A percentile compares a stretch with the other conserved stretches of the same genome.
Conservation (phyloP, 1,140 invertebrate genomes). For the Propsilocerus akamusi region DNA sequence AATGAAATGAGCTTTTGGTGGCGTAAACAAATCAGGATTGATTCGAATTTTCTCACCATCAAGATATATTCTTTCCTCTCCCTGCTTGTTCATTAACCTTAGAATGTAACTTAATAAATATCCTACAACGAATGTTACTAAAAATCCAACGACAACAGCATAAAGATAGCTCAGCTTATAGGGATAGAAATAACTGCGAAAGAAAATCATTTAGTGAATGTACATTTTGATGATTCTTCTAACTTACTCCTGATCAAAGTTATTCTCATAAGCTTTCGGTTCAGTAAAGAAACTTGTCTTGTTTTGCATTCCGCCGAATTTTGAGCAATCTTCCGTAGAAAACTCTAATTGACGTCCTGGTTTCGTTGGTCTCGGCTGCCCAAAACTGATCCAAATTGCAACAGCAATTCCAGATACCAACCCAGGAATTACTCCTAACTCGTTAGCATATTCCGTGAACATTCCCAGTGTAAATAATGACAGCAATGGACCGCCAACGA, state of each 20-base stretch:
- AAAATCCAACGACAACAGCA: constrained; percentile 52
- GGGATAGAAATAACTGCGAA: constrained; percentile 36
- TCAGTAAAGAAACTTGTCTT: neutral
- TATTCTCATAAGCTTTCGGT: neutral
- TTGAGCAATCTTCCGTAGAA: neutral
- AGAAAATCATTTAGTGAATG: neutral
- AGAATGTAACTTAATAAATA: constrained; percentile 31
- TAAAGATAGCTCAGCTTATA: constrained; percentile 79
- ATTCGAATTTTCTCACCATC: constrained; percentile 12
- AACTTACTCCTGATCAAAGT: neutral
- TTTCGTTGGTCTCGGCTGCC: constrained; percentile 45
- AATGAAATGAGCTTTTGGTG: too few species aligned
- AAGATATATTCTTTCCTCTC: constrained; percentile 15
- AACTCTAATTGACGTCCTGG: neutral
- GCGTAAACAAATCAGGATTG: constrained; percentile 43
- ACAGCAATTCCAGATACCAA: constrained; percentile 43
- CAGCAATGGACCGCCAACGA: constrained; percentile 62
- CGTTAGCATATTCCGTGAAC: constrained; percentile 24
- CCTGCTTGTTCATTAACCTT: constrained; percentile 13
- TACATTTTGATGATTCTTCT: neutral
- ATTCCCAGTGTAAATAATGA: constrained; percentile 64
- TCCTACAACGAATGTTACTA: constrained; percentile 42
- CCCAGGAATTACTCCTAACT: constrained; percentile 42
- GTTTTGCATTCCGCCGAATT: too few species aligned
- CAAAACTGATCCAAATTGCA: constrained; percentile 73